A percentile compares a stretch with the other conserved stretches of the same genome.
These are phyloP conservation scores for Pachyseris speciosa DNA, from an alignment of 64 coral and sea anemone genomes.

Conservation along the genomic window DNA sequence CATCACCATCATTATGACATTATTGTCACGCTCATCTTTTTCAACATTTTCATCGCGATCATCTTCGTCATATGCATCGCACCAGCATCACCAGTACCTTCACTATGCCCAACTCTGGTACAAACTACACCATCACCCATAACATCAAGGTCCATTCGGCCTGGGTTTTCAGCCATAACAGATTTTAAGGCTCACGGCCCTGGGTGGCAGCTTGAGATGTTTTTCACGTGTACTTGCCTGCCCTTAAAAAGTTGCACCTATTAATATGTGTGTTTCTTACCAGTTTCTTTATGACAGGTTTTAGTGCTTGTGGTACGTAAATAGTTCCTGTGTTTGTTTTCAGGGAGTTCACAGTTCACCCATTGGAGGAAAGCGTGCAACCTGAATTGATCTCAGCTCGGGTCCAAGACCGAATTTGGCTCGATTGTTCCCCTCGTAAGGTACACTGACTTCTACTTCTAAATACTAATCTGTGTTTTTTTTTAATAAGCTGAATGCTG, in stretches of 20 bases:
- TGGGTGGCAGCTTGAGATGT: no score
- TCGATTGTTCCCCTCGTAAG: conserved; percentile 13
- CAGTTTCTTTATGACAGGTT: no score
- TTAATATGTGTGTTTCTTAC: no score
- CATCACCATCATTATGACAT: neutral
- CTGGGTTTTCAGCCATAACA: no score
- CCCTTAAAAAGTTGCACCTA: no score
- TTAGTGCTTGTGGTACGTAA: no score
- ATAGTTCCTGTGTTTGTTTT: neutral
- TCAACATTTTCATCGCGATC: neutral
- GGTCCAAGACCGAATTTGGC: conserved; percentile 68
- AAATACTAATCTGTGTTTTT: no score
- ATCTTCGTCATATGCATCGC: neutral
- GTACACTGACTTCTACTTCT: no score
- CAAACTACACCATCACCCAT: neutral
- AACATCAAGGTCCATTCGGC: neutral
- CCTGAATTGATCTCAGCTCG: conserved; percentile 25
- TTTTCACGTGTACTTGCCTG: no score
- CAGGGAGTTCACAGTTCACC: conserved; percentile 31
- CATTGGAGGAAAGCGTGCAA: neutral
- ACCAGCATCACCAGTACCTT: neutral
- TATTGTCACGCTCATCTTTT: neutral
- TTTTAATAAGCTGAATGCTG: no score
- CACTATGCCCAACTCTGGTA: no score
- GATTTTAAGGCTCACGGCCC: no score